Evolutionary conservation across 1,140 invertebrate species (phyloP), one percentile per base, ranked within the genome.

Genomic region (Drosophila seguyi): DNA sequence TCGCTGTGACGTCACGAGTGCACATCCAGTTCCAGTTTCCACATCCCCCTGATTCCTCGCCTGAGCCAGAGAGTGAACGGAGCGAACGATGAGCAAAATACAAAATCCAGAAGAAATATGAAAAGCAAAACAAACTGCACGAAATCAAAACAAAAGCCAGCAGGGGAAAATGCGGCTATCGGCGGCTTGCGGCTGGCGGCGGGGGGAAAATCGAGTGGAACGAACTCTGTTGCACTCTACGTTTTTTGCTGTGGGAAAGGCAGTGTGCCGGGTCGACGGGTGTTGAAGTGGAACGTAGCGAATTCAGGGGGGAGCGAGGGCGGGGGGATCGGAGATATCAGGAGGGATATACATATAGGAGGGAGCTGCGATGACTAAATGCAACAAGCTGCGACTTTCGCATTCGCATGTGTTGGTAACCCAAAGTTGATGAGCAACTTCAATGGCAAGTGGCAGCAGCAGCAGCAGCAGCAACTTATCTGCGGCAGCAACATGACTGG

Each of bases 51-150:
- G n/a, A n/a, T n/a, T 47, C 29, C 71, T 59, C 27, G 67, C 75
- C 60, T 22, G 42, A 56, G 25, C 3, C 18, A 47, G 6, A n/a
- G 50, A 47, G n/a, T 10, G 36, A 18, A 29, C 0, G 59, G 55
- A 76, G 80, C 79, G 81, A 87, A 80, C 69, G 62, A 83, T 79
- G 85, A 88, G 85, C 85, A 88, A 88, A 88, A 88, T 88, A 88
- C 81, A 88, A 90, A 88, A 90, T 88, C 85, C 85, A 75, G 81
- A 81, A 88, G 85, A 85, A 88, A 88, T 81, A 78, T 88, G 81
- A 69, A 88, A 81, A 88, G 66, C 85, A 88, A 88, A 88, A 88
- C 85, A 88, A 90, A 88, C 74, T 90, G 77, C 81, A 85, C 58
- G 78, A 90, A 73, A 88, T 90, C 85, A 88, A 88, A 88, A 88